A percentile compares a stretch with the other conserved stretches of the same genome.
Conservation (phyloP, 1,140 invertebrate species). For the Fopius arisanus region DNA sequence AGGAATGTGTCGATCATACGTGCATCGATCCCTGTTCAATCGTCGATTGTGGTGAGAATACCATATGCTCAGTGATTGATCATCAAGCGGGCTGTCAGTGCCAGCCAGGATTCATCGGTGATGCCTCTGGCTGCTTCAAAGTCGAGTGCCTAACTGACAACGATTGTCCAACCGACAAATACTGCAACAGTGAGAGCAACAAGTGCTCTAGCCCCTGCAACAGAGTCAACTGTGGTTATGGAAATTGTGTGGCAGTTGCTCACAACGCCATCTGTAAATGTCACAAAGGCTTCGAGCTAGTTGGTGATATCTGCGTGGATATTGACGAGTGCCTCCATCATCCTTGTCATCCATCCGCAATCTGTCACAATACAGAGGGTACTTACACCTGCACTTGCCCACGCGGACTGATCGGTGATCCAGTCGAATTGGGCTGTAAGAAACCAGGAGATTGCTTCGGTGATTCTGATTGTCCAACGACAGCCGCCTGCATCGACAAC, state of each 20-base stretch:
- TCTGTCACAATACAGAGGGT: constrained; percentile 80
- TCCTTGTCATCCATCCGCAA: constrained; percentile 81
- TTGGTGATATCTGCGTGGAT: constrained; percentile 77
- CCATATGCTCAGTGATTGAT: constrained; percentile 75
- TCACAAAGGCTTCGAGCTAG: constrained; percentile 74
- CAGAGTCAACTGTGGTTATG: constrained; percentile 75
- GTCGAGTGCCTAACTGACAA: constrained; percentile 81
- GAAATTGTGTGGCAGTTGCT: constrained; percentile 73
- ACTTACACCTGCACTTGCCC: constrained; percentile 79
- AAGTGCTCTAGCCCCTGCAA: constrained; percentile 85
- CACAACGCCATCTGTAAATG: constrained; percentile 80
- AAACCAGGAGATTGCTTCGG: constrained; percentile 82
- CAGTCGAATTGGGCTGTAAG: constrained; percentile 72
- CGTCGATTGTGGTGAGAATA: constrained; percentile 75
- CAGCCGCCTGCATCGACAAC: constrained; percentile 79
- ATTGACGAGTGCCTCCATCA: constrained; percentile 80
- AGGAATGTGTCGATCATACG: constrained; percentile 76
- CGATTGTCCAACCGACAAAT: constrained; percentile 78
- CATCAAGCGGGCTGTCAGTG: constrained; percentile 78
- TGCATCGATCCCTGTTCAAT: constrained; percentile 80
- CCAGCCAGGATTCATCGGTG: constrained; percentile 80
- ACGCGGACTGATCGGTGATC: constrained; percentile 82
- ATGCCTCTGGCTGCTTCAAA: constrained; percentile 83
- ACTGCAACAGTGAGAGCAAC: constrained; percentile 76
- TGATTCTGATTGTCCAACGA: constrained; percentile 80